phyloP scores from a whole-genome alignment of 1,140 invertebrate species.

The Drosophila albomicans region DNA sequence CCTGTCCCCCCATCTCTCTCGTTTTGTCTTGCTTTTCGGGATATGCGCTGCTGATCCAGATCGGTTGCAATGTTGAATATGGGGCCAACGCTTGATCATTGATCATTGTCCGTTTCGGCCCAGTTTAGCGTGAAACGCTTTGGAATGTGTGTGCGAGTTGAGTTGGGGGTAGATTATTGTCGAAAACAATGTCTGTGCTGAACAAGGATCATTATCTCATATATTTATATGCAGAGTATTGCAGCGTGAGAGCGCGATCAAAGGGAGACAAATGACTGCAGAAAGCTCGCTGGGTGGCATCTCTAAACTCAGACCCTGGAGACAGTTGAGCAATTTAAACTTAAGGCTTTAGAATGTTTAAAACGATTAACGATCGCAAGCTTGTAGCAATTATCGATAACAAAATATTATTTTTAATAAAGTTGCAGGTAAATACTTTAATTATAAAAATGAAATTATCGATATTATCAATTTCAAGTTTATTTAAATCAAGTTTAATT shows the following conservation, averaged over 20 bases:
- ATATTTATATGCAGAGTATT: constrained; percentile 8
- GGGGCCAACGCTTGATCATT: constrained; percentile 50
- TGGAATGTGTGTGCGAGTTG: constrained; percentile 32
- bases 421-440: no score
- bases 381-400: neutral
- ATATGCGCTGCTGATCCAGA: constrained; percentile 66
- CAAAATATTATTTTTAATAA: neutral
- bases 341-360: neutral
- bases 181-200: neutral
- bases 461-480: no score
- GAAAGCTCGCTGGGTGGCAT: constrained; percentile 20
- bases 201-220: constrained; percentile 33
- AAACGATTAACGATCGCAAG: neutral
- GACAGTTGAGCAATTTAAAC: constrained; percentile 1
- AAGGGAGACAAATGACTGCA: constrained; percentile 21
- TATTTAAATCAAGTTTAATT: no score
- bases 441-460: no score
- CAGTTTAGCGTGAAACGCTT: constrained; percentile 52
- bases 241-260: constrained; percentile 32
- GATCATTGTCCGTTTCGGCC: constrained; percentile 13
- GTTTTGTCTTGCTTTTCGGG: neutral
- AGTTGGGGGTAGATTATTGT: neutral
- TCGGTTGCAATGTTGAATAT: constrained; percentile 60
- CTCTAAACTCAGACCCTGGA: neutral
- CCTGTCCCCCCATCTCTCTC: constrained; percentile 15